phyloP scores from a whole-genome alignment of 1,140 invertebrate genomes.

The Caenorhabditis tropicalis region DNA sequence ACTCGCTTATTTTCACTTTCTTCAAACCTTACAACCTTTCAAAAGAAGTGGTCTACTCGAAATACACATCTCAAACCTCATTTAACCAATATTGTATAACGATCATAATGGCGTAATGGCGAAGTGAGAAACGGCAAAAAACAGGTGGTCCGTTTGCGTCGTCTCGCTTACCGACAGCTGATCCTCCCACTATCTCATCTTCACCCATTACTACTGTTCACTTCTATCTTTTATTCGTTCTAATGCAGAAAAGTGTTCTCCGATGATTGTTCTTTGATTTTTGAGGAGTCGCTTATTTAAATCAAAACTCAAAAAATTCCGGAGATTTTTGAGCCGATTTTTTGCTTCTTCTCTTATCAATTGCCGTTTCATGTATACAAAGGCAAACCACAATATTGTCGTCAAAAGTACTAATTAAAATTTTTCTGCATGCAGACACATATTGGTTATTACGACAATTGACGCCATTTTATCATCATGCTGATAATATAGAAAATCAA shows the following conservation, averaged over 20 bases:
- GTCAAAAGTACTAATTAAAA: background rate
- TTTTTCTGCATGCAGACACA: background rate
- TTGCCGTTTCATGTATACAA: background rate
- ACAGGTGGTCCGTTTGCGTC: background rate
- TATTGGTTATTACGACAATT: conserved; percentile 40
- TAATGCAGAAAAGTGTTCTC: background rate
- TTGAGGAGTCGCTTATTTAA: too few relatives aligned
- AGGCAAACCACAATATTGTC: background rate
- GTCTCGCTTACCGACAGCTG: background rate
- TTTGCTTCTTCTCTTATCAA: background rate
- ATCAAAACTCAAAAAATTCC: conserved; percentile 13
- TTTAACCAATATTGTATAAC: background rate
- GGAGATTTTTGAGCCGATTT: background rate
- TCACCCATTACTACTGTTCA: background rate
- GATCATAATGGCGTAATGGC: background rate
- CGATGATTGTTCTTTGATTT: background rate
- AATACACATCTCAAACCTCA: too few relatives aligned
- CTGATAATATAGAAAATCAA: background rate
- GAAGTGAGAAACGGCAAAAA: conserved; percentile 15
- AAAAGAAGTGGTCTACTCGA: too few relatives aligned
- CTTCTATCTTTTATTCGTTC: background rate
- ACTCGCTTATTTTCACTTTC: too few relatives aligned
- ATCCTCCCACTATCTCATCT: background rate
- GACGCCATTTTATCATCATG: conserved; percentile 28
- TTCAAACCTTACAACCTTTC: too few relatives aligned